Base-by-base conservation (phyloP, 35 echinoderm and acorn worm species). In the Diadema setosum region DNA sequence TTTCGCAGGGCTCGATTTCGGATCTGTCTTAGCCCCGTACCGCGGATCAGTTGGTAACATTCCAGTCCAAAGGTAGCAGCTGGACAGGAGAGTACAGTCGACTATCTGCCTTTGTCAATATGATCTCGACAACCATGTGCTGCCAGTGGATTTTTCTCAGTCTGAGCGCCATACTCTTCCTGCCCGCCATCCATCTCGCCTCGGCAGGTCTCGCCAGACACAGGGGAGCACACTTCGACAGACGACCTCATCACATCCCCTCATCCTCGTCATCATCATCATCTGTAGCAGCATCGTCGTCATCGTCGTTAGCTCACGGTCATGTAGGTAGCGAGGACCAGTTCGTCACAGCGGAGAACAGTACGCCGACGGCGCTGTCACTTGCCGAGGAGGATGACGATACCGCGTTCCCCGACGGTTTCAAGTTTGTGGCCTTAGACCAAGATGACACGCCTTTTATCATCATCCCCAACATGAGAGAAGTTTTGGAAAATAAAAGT, bases 391-490 rank as follows among this genome's bases (percentile, higher is more conserved):
- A 78, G 39, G 73, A 17, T n/a, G 37, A 41, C 37, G 73, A 41
- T 41, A 42, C 44, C 73, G 30, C 15, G 73, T 8, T 78, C 11
- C 73, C 73, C 4, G 17, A 36, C 18, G 73, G 40, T 9, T 78
- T 78, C 37, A 78, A 78, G 44, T 41, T 78, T n/a, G 37, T 78
- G 15, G 73, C 35, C 9, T 41, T 78, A 2, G 73, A 78, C 25
- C 34, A 44, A 36, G 40, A 78, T n/a, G n/a, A 78, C 44, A 78
- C 36, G 9, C 73, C 73, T 41, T 78, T 78, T 44, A 78, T 78
- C 73, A 44, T 78, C 73, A 78, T 78, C 44, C 73, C 73, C 39
- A 78, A 78, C 73, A 78, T 78, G 73, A 26, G 44, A 16, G 35
- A 78, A 9, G 0, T 78, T 78, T 43, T 78, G 73, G 73, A 78